These are phyloP conservation scores for Lophura nycthemera DNA, from an alignment of 2,113 vertebrate genomes.

Conservation along the genomic window DNA sequence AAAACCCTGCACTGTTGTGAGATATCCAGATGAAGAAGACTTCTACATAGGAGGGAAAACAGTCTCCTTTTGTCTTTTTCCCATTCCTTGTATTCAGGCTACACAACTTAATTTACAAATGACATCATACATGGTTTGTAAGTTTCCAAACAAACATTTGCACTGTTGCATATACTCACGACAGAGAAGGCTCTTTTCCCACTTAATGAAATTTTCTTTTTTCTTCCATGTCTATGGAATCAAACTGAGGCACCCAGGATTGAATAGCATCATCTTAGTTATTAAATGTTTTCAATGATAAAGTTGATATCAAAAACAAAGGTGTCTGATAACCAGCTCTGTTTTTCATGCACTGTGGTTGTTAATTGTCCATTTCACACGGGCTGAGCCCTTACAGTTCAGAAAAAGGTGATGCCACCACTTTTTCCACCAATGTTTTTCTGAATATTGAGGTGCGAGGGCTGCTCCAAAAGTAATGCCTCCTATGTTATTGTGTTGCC, in stretches of 20 bases:
- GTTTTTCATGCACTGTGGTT: not conserved
- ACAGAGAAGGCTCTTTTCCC: not conserved
- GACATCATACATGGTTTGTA: too few relatives aligned
- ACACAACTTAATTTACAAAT: not conserved
- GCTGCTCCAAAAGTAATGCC: too few relatives aligned
- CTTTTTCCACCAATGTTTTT: not conserved
- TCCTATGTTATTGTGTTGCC: too few relatives aligned
- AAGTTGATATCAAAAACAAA: not conserved
- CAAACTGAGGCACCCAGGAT: not conserved
- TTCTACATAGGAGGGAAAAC: not conserved
- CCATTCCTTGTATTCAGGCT: not conserved
- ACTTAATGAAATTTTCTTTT: too few relatives aligned
- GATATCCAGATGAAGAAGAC: not conserved
- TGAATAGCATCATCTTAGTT: not conserved
- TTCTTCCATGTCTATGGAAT: not conserved
- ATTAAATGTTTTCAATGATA: not conserved
- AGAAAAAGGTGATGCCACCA: not conserved
- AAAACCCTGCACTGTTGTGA: not conserved
- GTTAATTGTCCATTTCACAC: too few relatives aligned
- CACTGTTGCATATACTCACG: accelerated
- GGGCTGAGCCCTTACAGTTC: not conserved
- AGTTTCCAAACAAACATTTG: not conserved
- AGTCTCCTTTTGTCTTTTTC: not conserved
- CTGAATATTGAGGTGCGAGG: not conserved
- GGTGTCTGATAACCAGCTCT: not conserved